phyloP scores from a whole-genome alignment of 2,797 vertebrate species.

The Sparus aurata region DNA sequence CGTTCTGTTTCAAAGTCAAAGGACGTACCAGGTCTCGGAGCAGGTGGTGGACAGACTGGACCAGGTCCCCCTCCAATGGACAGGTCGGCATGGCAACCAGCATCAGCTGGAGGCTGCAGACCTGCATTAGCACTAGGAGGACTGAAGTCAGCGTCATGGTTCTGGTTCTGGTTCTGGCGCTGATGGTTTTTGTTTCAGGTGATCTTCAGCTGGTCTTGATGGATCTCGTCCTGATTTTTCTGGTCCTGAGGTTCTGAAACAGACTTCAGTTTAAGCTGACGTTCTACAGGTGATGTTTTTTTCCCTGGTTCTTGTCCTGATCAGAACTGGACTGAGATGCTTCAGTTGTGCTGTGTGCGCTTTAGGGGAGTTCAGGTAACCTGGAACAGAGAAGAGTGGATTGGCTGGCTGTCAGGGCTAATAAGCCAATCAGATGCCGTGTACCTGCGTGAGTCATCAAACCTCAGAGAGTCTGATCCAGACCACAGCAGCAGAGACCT shows the following conservation, averaged over 20 bases:
- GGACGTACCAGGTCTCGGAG: constrained; percentile 57
- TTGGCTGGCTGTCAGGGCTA: constrained; percentile 12
- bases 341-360: constrained; percentile 14
- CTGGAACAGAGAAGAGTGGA: constrained; percentile 36
- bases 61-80: constrained; percentile 4
- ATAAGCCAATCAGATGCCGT: constrained; percentile 25
- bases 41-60: background rate
- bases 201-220: background rate
- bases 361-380: constrained; percentile 33
- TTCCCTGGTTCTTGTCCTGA: background rate
- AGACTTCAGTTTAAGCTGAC: too few relatives aligned
- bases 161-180: background rate
- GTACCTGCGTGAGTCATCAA: constrained; percentile 55
- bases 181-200: background rate
- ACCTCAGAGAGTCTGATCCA: constrained; percentile 9
- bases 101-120: constrained; percentile 57
- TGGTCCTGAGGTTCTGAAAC: too few relatives aligned
- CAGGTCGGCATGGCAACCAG: constrained; percentile 50
- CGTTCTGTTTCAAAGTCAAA: background rate
- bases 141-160: constrained; percentile 23
- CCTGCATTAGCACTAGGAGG: constrained; percentile 45
- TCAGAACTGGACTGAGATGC: constrained; percentile 6
- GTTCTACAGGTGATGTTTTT: too few relatives aligned
- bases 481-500: constrained; percentile 6
- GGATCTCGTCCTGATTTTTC: background rate